Percentiles rank a stretch among this genome's conserved stretches.
These are phyloP conservation scores for Tenualosa ilisha DNA, from an alignment of 2,797 vertebrate species.

Conservation along the genomic window DNA sequence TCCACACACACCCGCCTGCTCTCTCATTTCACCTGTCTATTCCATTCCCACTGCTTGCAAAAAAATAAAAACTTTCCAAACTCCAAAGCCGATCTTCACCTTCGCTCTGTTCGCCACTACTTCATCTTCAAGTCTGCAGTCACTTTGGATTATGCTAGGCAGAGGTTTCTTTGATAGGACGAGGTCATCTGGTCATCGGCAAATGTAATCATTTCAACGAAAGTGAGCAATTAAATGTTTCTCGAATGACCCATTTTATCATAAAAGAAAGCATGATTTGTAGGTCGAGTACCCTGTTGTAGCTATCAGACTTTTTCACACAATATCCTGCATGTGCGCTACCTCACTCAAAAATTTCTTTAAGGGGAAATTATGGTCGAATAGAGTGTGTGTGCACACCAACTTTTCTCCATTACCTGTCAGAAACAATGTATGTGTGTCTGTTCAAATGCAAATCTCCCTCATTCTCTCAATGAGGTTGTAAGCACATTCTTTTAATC, in stretches of 20 bases:
- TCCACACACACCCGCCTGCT: neutral
- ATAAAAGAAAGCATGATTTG: neutral
- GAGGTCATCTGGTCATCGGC: neutral
- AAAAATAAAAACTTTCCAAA: neutral
- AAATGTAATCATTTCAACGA: neutral
- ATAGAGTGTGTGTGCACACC: neutral
- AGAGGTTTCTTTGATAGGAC: neutral
- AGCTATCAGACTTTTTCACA: neutral
- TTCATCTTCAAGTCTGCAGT: neutral
- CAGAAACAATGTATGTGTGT: neutral
- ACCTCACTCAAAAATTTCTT: neutral
- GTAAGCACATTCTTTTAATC: slow-evolving; percentile 52
- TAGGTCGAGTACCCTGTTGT: neutral
- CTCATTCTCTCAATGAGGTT: slow-evolving; percentile 51
- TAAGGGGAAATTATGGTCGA: neutral
- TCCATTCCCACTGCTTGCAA: neutral
- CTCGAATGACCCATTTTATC: neutral
- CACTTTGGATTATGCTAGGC: neutral
- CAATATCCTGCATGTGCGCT: neutral
- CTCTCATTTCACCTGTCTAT: slow-evolving; percentile 11
- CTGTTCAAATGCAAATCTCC: neutral
- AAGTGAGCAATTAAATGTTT: neutral
- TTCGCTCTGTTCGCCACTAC: too few species aligned
- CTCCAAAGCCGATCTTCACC: neutral
- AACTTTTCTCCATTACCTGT: neutral